Evolutionary conservation across 2,888 invertebrate genomes (phyloP), one percentile per base, ranked within the genome.

Genomic region (Anthrax anthrax): DNA sequence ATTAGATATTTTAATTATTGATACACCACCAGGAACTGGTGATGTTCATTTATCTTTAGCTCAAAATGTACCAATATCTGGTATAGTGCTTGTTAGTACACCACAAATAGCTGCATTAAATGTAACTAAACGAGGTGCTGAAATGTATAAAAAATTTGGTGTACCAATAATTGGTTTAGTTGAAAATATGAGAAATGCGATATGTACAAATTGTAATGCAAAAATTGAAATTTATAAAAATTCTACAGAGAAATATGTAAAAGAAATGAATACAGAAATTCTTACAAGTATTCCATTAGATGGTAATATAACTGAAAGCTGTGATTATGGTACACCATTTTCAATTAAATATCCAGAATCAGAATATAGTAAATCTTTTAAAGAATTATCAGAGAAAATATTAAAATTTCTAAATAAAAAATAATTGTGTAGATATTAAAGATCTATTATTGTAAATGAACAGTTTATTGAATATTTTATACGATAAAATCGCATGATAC

Each of bases 21-120:
- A 96, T 69, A 94, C 95, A 56, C 96, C 96, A 3, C 96, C 96
- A 0, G 96, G 96, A 32, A 96, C 96, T 0, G 96, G 96, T 0
- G 96, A 96, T 67, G 88, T 91, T 1, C 92, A 94, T 63, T 72
- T 96, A 2, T 91, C 94, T 1, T 73, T 96, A 2, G 76, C 87
- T 38, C 96, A 96, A 67, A 90, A 86, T 67, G 70, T 92, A 42
- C 87, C 88, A 2, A 77, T 95, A 40, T 72, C 82, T 59, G 94
- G 88, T 77, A 88, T 84, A 5, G 60, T 96, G n/a, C 70, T 96
- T 42, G 89, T 96, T 0, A 90, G 92, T 10, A 96, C 94, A 0
- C 94, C 95, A 0, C 95, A 95, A 64, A 78, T 78, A 45, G 84
- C 91, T 3, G 85, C 95, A 0, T 62, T 94, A 8, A 79, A 90